Conservation (phyloP, 2,888 invertebrate genomes). For the Octodonta nipae region DNA sequence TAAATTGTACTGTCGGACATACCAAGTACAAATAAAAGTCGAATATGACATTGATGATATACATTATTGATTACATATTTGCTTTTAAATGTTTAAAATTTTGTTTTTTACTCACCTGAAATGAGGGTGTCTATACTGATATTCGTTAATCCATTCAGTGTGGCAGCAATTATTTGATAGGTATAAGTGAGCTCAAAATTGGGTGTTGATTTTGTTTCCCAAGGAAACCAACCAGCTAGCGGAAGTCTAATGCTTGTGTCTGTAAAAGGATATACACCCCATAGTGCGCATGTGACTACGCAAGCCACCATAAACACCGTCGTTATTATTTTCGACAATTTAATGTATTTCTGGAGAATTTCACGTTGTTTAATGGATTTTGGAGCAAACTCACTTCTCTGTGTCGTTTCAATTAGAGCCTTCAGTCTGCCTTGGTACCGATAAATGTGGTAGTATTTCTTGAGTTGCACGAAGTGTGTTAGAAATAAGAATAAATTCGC, state of each 20-base stretch:
- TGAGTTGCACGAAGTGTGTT: slow-evolving; percentile 12
- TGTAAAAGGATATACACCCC: slow-evolving; percentile 28
- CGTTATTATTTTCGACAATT: slow-evolving; percentile 17
- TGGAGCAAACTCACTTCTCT: slow-evolving; percentile 20
- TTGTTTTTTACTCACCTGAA: slow-evolving; percentile 12
- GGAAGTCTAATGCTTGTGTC: slow-evolving; percentile 18
- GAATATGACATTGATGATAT: too few species aligned
- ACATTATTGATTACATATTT: too few species aligned
- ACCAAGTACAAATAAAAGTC: too few species aligned
- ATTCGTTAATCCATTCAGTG: slow-evolving; percentile 37
- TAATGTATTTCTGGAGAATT: slow-evolving; percentile 17
- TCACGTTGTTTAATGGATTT: slow-evolving; percentile 17
- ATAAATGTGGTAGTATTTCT: slow-evolving; percentile 11
- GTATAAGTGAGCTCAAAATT: slow-evolving; percentile 36
- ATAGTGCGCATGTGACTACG: slow-evolving; percentile 22
- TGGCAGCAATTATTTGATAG: slow-evolving; percentile 37
- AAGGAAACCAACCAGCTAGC: slow-evolving; percentile 36
- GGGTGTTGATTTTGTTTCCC: slow-evolving; percentile 33
- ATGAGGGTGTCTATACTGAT: slow-evolving; percentile 34
- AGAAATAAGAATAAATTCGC: slow-evolving; percentile 13
- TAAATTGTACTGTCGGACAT: too few species aligned
- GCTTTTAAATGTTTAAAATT: too few species aligned
- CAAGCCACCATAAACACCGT: slow-evolving; percentile 20
- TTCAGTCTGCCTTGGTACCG: slow-evolving; percentile 10
- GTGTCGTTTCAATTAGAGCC: slow-evolving; percentile 11